phyloP scores from a whole-genome alignment of 2,888 invertebrate species.

The Mellilla xanthometata region DNA sequence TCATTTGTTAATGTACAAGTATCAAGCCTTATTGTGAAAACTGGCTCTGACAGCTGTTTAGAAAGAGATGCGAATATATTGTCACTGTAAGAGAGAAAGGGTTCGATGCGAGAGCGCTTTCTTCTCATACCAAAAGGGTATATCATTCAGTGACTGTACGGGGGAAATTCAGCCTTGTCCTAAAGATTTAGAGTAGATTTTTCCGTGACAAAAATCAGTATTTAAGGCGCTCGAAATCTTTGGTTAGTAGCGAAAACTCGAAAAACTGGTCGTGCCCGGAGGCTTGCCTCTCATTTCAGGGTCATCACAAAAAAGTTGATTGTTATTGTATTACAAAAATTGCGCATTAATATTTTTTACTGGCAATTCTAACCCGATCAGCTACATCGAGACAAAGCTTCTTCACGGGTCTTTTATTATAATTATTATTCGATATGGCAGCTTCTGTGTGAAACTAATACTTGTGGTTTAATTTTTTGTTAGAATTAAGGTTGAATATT shows the following conservation, averaged over 20 bases:
- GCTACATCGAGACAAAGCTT: conserved; percentile 19
- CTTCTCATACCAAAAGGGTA: conserved; percentile 24
- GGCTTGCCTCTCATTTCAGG: conserved; percentile 62
- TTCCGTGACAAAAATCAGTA: conserved; percentile 17
- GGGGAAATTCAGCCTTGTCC: conserved; percentile 17
- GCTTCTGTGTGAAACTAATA: conserved; percentile 16
- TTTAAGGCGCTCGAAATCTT: conserved; percentile 28
- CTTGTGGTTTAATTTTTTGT: conserved; percentile 6
- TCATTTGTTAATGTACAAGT: conserved; percentile 21
- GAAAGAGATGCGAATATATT: conserved; percentile 40
- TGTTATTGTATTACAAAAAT: conserved; percentile 32
- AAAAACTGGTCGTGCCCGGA: conserved; percentile 60
- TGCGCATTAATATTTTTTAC: conserved; percentile 31
- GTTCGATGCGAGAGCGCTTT: conserved; percentile 14
- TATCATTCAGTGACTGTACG: conserved; percentile 2
- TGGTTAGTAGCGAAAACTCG: conserved; percentile 46
- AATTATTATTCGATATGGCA: conserved; percentile 16
- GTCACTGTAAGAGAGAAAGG: conserved; percentile 22
- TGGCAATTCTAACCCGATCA: conserved; percentile 18
- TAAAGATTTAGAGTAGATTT: conserved; percentile 20
- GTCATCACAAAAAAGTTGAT: conserved; percentile 46
- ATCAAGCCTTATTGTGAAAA: conserved; percentile 63
- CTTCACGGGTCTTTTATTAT: conserved; percentile 12
- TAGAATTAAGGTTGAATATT: conserved; percentile 1
- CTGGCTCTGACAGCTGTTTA: conserved; percentile 60